Conservation (phyloP, 2,888 invertebrate species). For the Erpobdella octoculata region DNA sequence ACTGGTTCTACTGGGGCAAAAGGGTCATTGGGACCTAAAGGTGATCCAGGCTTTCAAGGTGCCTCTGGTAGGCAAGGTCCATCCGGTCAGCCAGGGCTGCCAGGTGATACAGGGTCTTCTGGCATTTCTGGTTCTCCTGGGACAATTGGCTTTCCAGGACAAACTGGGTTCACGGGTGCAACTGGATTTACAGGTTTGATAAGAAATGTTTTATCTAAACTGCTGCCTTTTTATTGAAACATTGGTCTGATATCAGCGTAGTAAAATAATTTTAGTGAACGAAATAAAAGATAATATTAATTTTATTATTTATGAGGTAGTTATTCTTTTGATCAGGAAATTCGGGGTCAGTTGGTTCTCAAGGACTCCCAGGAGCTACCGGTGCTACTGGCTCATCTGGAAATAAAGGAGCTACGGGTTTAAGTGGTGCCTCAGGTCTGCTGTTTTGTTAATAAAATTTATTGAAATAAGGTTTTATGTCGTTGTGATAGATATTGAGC, state of each 20-base stretch:
- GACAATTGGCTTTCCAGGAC: constrained; percentile 1
- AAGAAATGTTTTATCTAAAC: too few species aligned
- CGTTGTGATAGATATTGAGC: too few species aligned
- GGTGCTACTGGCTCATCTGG: constrained; percentile 11
- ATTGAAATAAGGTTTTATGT: too few species aligned
- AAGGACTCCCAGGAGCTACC: constrained; percentile 18
- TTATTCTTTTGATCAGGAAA: neutral
- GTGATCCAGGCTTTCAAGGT: constrained; percentile 17
- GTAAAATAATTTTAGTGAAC: too few species aligned
- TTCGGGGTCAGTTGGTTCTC: neutral
- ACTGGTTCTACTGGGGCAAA: constrained; percentile 56
- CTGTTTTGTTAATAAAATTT: too few species aligned
- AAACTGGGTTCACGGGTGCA: neutral
- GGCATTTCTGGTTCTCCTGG: constrained; percentile 21
- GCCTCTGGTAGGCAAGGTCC: constrained; percentile 17
- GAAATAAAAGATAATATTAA: neutral
- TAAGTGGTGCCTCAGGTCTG: constrained; percentile 56
- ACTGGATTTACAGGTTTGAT: constrained; percentile 3
- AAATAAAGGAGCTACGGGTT: constrained; percentile 23
- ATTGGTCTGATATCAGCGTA: too few species aligned
- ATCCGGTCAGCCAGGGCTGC: neutral
- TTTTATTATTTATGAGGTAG: neutral
- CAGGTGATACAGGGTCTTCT: constrained; percentile 21
- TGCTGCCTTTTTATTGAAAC: too few species aligned
- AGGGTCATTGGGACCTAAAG: constrained; percentile 20